A percentile compares a stretch with the other conserved stretches of the same genome.
Conservation (phyloP, 53 echinoderm and acorn worm species). For the Henricia sp. region DNA sequence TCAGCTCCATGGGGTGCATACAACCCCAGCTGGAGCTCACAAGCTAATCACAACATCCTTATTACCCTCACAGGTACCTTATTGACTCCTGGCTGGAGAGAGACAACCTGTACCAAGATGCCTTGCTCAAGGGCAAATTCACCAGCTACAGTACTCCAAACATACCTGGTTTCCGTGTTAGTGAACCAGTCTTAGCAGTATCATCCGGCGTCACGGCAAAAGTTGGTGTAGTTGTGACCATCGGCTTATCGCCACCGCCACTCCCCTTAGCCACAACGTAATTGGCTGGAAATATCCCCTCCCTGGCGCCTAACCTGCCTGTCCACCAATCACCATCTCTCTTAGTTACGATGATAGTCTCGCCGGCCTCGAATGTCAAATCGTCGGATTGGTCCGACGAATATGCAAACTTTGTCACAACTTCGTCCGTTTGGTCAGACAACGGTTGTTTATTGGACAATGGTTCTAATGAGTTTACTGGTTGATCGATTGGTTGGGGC, state of each 20-base stretch:
- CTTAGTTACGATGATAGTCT: constrained; percentile 67
- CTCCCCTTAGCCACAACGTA: constrained; percentile 68
- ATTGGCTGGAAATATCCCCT: constrained; percentile 90
- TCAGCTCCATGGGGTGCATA: too few species aligned
- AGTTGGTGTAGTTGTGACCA: background rate
- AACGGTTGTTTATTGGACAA: background rate
- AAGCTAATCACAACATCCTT: too few species aligned
- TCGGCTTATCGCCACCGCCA: background rate
- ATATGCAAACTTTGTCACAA: constrained; percentile 48
- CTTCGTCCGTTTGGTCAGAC: background rate
- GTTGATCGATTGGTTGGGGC: background rate
- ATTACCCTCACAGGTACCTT: too few species aligned
- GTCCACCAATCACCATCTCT: constrained; percentile 98
- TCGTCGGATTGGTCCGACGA: constrained; percentile 81
- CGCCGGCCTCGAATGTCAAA: constrained; percentile 72
- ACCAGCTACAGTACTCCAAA: too few species aligned
- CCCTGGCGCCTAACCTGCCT: constrained; percentile 76
- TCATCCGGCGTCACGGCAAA: constrained; percentile 53
- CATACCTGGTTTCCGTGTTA: constrained; percentile 67
- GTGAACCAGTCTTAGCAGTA: constrained; percentile 60
- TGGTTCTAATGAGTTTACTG: constrained; percentile 8
- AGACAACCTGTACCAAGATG: too few species aligned
- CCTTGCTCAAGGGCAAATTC: too few species aligned
- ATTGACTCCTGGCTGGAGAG: too few species aligned
- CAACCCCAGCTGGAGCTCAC: too few species aligned